Evolutionary conservation across 2,888 invertebrate species (phyloP), one percentile per base, ranked within the genome.

Genomic region (Onchidella celtica): DNA sequence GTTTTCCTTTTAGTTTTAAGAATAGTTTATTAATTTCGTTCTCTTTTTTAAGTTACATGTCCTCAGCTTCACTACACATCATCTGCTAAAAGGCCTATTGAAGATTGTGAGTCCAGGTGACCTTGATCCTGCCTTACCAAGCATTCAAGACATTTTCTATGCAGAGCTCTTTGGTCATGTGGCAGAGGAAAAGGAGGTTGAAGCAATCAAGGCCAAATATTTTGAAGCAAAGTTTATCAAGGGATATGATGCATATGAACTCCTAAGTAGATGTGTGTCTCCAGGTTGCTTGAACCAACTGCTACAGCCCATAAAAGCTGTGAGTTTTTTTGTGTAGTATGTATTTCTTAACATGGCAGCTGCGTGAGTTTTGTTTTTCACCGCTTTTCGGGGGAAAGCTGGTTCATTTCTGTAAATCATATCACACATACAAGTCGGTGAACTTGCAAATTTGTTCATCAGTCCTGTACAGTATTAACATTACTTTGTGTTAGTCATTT

Each of bases 121-220:
- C 89, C 95, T 99, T n/a, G 97, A 98, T 91, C 93, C 95, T 0
- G 96, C 97, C 90, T 93, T 98, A 34, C 94, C 95, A 75, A 96
- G 95, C 83, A 95, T 99, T 74, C 93, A 97, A 21, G 95, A 97
- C 92, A 96, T 98, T 4, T 97, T 97, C 86, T 95, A 96, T 65
- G 96, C 96, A 83, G 99, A 99, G 93, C 94, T 99, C 59, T 99
- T 99, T 91, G 98, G 98, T 0, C 95, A 95, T 21, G 94, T 96
- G 3, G 96, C 96, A 0, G 98, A 98, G 91, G 99, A 99, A 93
- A 99, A 98, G 93, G 97, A 98, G 93, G 95, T 98, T 0, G 95
- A 95, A 0, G 97, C 97, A 90, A 95, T 99, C 36, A 95, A 95
- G 6, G 95, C 95, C 17, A 97, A 97, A 92, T 87, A 93, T 47